phyloP scores from a whole-genome alignment of 2,113 vertebrate species.

The Burhinus bistriatus region DNA sequence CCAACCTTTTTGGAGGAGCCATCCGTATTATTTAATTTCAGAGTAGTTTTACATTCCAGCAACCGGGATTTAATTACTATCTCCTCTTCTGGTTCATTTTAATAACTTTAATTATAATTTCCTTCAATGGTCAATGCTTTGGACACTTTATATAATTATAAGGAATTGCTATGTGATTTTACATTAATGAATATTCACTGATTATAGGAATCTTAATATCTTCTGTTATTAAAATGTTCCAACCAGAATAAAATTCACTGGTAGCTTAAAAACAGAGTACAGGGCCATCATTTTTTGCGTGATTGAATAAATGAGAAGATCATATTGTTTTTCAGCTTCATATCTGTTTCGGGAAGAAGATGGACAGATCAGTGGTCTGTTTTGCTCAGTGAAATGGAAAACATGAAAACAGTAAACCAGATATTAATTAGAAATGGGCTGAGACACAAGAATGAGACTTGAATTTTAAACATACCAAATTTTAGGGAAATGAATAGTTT shows the following conservation, averaged over 20 bases:
- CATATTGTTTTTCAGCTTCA: not conserved
- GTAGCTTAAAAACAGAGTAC: not conserved
- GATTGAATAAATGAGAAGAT: not conserved
- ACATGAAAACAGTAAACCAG: not conserved
- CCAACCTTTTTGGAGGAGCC: not conserved
- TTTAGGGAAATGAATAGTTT: not conserved
- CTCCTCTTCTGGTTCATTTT: slow-evolving; percentile 23
- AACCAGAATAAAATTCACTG: not conserved
- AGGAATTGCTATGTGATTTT: not conserved
- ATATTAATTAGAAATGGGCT: slow-evolving; percentile 22
- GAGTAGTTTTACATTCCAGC: not conserved
- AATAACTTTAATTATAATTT: slow-evolving; percentile 35
- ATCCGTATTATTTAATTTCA: not conserved
- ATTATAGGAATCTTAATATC: not conserved
- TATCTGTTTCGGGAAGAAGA: not conserved
- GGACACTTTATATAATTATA: not conserved
- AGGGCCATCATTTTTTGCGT: not conserved
- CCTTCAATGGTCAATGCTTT: not conserved
- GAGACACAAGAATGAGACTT: slow-evolving; percentile 2
- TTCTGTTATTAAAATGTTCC: slow-evolving; percentile 4
- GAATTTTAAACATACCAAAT: slow-evolving; percentile 12
- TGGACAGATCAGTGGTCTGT: not conserved
- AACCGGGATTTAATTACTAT: slow-evolving; percentile 1
- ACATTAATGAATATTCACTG: not conserved
- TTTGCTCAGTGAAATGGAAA: slow-evolving; percentile 28